Base-by-base conservation (phyloP, 2,888 invertebrate species). In the Clostera curtula region DNA sequence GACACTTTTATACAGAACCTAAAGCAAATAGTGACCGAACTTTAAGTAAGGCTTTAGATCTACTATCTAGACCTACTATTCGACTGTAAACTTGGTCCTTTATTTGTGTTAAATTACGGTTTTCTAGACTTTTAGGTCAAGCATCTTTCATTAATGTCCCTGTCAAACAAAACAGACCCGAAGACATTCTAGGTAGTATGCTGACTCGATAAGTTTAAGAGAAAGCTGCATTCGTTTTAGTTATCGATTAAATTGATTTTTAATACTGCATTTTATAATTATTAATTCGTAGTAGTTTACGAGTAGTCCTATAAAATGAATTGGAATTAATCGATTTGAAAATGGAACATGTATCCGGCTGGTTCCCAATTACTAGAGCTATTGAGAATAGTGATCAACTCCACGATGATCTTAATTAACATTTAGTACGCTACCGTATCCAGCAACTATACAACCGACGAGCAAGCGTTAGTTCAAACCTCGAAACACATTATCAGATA, bases 371-470 rank as follows among this genome's bases (percentile, higher is more conserved):
- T 75, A 76, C 62, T 29, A 46, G 47, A 35, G 46, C 48, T 54
- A 49, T 49, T 52, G 50, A 35, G 54, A 44, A 42, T 43, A 50
- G 52, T 56, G 75, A 77, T 77, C 74, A 64, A 65, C 65, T 63
- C 51, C 32, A 39, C 57, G 74, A 73, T 74, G 71, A 53, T 68
- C 65, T 75, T 75, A 79, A 79, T 80, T 79, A 79, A 73, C 67
- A 67, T 76, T 72, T 62, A 67, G 56, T 60, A 68, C 56, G 70
- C 73, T 74, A 69, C 72, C 61, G 71, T 71, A 68, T 69, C 64
- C 57, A 5, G 19, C 9, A 18, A 6, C n/a, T n/a, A n/a, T n/a
- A n/a, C n/a, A n/a, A n/a, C n/a, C n/a, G n/a, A n/a, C n/a, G n/a
- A n/a, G n/a, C n/a, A n/a, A n/a, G n/a, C n/a, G n/a, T n/a, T n/a